Percentiles rank a stretch among this genome's conserved stretches.
Conservation (phyloP, 2,113 vertebrate genomes). For the Athene noctua region DNA sequence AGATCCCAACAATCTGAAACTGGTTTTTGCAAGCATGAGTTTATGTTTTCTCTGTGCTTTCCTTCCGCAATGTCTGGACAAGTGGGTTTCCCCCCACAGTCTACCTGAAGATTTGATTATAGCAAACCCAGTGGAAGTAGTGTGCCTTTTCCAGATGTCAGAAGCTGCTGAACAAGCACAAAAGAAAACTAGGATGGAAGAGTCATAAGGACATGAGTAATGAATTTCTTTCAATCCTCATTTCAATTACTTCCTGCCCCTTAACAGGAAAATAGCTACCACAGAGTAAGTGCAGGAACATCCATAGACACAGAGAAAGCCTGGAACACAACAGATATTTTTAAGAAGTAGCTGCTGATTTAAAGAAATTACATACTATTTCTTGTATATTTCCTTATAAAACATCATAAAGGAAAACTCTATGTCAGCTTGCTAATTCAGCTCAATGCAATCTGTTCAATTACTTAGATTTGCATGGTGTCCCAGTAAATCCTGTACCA, state of each 20-base stretch:
- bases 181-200: neutral
- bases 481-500: neutral
- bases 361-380: neutral
- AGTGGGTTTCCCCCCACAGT: neutral
- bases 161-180: slow-evolving; percentile 44
- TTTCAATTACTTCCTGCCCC: slow-evolving; percentile 41
- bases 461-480: neutral
- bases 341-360: neutral
- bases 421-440: neutral
- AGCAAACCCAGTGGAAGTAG: neutral
- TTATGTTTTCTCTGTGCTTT: neutral
- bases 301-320: neutral
- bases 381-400: neutral
- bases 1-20: neutral
- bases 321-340: neutral
- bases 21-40: neutral
- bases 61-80: neutral
- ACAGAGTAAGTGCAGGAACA: slow-evolving; percentile 11
- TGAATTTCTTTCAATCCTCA: slow-evolving; percentile 26
- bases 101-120: fast-evolving
- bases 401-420: slow-evolving; percentile 1
- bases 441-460: neutral
- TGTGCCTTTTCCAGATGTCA: neutral
- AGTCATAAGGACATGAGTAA: slow-evolving; percentile 56
- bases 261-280: slow-evolving; percentile 51